Base-by-base conservation (phyloP, 1,140 invertebrate species). In the Sinonovacula constricta region DNA sequence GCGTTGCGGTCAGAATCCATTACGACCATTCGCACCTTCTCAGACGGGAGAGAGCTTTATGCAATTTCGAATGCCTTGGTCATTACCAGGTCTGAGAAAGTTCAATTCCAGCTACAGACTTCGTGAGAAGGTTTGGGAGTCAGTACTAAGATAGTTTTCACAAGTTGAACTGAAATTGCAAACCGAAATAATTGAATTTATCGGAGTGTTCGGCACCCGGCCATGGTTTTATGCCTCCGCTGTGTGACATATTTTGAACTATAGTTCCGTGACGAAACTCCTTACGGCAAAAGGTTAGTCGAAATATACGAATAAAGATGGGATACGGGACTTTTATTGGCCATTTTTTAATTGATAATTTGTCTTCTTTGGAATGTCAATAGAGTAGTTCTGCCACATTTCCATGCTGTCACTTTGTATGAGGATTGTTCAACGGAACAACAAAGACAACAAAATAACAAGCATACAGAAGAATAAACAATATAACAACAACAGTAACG, bases 151-250 rank as follows among this genome's bases (percentile, higher is more conserved):
- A 45, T 45, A 45, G 7, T 45, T 45, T 45, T 45, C 39, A 45
- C 57, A 7, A 28, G 15, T 18, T 24, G 57, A 7, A 36, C 31
- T 31, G 56, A 45, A 51, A 69, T 69, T 57, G 54, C 67, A 69
- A 56, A 70, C 68, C 22, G 53, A 24, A 70, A 70, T 70, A 70
- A 70, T 57, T 70, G 68, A 70, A 59, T 70, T 5, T 56, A 51
- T 24, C 28, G 30, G 56, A 70, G 59, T 39, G 33, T 70, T 59
- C 53, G 68, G 59, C 39, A 59, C 33, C 45, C 26, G 30, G 36
- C 56, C 31, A 53, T 22, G 34, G 1, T 70, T 70, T 70, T 70
- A 70, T 70, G 36, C 59, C 18, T 26, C 68, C 51, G 26, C 49
- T 1, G 68, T 34, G 68, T 54, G 12, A 70, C 54, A 70, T 70